Conservation (phyloP, 2,888 invertebrate genomes). For the Arge pagana region DNA sequence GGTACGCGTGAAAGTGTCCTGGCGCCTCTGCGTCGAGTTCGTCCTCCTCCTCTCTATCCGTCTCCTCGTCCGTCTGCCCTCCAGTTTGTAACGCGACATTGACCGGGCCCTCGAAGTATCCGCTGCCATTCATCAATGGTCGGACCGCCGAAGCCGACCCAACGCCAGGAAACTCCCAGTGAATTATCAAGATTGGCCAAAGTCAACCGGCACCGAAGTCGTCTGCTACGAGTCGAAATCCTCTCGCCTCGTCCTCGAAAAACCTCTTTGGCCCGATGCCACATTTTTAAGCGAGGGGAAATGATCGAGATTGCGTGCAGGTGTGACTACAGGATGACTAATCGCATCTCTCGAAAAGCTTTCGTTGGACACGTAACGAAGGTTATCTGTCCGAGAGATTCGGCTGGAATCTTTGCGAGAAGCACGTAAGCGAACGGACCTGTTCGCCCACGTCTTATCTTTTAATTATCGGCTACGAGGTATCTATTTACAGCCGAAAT, state of each 20-base stretch:
- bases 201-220: slow-evolving; percentile 1
- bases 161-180: slow-evolving; percentile 25
- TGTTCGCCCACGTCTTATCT: too few relatives aligned
- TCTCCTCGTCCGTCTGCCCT: too few relatives aligned
- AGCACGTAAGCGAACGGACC: too few relatives aligned
- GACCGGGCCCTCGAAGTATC: slow-evolving; percentile 15
- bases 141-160: slow-evolving; percentile 11
- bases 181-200: slow-evolving; percentile 23
- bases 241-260: too few relatives aligned
- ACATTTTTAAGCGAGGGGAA: slow-evolving; percentile 9
- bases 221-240: slow-evolving; percentile 3
- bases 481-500: too few relatives aligned
- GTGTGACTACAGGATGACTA: slow-evolving; percentile 20
- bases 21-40: slow-evolving; percentile 16
- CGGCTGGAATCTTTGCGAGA: slow-evolving; percentile 2
- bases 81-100: slow-evolving; percentile 22
- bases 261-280: slow-evolving; percentile 21
- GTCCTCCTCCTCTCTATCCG: slow-evolving; percentile 7
- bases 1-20: slow-evolving; percentile 14
- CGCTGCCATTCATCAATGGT: slow-evolving; percentile 31
- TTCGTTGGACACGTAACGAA: neutral
- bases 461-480: too few relatives aligned
- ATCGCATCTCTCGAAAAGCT: slow-evolving; percentile 16
- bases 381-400: neutral
- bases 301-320: neutral